Base-by-base conservation (phyloP, 2,888 invertebrate genomes). In the Ellobium chinense region DNA sequence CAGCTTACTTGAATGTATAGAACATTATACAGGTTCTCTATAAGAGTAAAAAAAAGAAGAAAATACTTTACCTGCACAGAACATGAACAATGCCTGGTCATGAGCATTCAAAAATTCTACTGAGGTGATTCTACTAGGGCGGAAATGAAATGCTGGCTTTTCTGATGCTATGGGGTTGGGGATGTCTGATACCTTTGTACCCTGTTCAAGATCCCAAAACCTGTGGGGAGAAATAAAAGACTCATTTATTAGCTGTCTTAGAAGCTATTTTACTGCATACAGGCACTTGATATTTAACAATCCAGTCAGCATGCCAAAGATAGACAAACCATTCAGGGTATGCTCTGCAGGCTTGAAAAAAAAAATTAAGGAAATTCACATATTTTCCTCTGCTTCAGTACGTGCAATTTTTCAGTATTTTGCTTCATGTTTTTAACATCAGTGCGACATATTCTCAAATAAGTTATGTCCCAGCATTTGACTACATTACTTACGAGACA, bases 71-170 rank as follows among this genome's bases (percentile, higher is more conserved):
- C 93, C 93, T 74, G 96, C 95, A 36, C 95, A 97, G 65, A 95
- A 95, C 94, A 96, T 94, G 68, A 97, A 93, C 87, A 97, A 94
- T 31, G 96, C 95, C 72, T 95, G 94, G 90, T 97, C 96, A 92
- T 98, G 97, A 69, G 96, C 95, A 94, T 98, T 97, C 58, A 98
- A 94, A 94, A 97, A 97, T 89, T 97, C 96, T 82, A 98, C 94
- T 76, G 97, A 94, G 7, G 97, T 96, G 78, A 98, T 95, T 85
- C 96, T 95, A 21, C 96, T 90, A 72, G 87, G 18, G 9, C 73
- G 65, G 2, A 58, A 27, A 1, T 36, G 34, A 27, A 39, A 29
- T 29, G 74, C 9, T 29, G 62, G 56, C 39, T 66, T 80, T 18
- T 80, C 80, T 3, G 34, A 37, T 39, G 63, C 69, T 85, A 65